These are phyloP conservation scores for Chionoecetes opilio DNA, from an alignment of 1,140 invertebrate genomes.

Conservation along the genomic window DNA sequence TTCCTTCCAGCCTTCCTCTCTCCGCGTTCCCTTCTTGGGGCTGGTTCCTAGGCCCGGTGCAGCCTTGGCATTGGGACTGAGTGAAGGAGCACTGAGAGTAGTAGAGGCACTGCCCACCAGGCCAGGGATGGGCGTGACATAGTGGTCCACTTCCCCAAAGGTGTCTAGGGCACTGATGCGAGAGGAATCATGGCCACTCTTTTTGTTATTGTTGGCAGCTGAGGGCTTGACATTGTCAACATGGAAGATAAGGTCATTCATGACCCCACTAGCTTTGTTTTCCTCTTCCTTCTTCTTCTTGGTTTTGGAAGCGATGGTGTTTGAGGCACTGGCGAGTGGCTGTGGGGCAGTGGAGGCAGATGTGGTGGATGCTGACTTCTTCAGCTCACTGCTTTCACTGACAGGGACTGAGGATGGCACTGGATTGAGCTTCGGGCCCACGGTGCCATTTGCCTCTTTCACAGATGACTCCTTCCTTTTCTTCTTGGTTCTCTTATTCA, in stretches of 20 bases:
- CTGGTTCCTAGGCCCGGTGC: slow-evolving; percentile 84
- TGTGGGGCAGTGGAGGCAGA: slow-evolving; percentile 59
- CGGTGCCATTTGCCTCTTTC: slow-evolving; percentile 52
- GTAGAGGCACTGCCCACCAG: slow-evolving; percentile 83
- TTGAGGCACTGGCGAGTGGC: slow-evolving; percentile 72
- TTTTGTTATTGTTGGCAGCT: slow-evolving; percentile 61
- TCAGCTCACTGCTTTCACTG: slow-evolving; percentile 71
- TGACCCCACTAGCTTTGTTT: slow-evolving; percentile 86
- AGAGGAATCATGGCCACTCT: slow-evolving; percentile 71
- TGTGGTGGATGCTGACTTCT: slow-evolving; percentile 61
- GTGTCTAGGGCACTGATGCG: slow-evolving; percentile 80
- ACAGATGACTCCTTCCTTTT: slow-evolving; percentile 78
- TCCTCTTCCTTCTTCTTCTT: slow-evolving; percentile 92
- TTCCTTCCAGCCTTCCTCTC: slow-evolving; percentile 96
- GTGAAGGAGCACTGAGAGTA: slow-evolving; percentile 80
- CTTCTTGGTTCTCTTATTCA: slow-evolving; percentile 81
- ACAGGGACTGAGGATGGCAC: slow-evolving; percentile 63
- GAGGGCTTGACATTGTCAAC: slow-evolving; percentile 66
- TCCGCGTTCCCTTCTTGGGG: slow-evolving; percentile 89
- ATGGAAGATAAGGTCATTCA: slow-evolving; percentile 76
- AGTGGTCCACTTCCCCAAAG: slow-evolving; percentile 79
- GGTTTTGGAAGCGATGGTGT: slow-evolving; percentile 85
- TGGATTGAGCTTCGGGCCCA: slow-evolving; percentile 74
- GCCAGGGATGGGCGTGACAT: slow-evolving; percentile 79
- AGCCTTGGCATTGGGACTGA: slow-evolving; percentile 72